Evolutionary conservation across 2,113 vertebrate species (phyloP).

Genomic region (Phodopus roborovskii): DNA sequence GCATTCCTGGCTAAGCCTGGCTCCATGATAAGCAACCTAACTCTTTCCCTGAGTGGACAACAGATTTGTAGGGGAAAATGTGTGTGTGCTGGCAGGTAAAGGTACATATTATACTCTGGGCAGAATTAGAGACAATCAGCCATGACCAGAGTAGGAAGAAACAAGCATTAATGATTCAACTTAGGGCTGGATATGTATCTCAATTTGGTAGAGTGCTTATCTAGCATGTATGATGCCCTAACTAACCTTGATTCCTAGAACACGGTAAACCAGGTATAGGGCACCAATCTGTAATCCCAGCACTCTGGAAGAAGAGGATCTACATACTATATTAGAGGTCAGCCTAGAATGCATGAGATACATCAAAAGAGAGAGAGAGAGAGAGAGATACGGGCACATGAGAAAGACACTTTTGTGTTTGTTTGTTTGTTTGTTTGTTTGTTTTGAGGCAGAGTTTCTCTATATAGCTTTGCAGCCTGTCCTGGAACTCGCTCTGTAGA

Average conservation of each 20-base stretch:
- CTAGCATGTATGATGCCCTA: neutral
- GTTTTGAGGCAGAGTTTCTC: no score
- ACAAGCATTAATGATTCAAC: neutral
- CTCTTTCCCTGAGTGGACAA: neutral
- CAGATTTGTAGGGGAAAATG: neutral
- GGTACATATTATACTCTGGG: neutral
- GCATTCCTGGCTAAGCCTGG: neutral
- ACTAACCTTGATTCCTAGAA: neutral
- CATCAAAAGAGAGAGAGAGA: neutral
- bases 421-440: no score
- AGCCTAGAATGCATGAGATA: no score
- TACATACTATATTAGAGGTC: neutral
- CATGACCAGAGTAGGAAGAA: no score
- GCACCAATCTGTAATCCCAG: neutral
- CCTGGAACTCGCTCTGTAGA: no score
- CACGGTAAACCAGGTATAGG: neutral
- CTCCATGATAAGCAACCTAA: neutral
- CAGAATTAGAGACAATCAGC: neutral
- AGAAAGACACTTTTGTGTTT: neutral
- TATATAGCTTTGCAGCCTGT: no score
- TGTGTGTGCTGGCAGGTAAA: neutral
- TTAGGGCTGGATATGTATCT: neutral
- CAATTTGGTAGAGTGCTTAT: neutral
- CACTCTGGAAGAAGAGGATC: neutral
- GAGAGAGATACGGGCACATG: neutral